Evolutionary conservation across 2,888 invertebrate genomes (phyloP).

Genomic region (Leptogaster cylindrica): DNA sequence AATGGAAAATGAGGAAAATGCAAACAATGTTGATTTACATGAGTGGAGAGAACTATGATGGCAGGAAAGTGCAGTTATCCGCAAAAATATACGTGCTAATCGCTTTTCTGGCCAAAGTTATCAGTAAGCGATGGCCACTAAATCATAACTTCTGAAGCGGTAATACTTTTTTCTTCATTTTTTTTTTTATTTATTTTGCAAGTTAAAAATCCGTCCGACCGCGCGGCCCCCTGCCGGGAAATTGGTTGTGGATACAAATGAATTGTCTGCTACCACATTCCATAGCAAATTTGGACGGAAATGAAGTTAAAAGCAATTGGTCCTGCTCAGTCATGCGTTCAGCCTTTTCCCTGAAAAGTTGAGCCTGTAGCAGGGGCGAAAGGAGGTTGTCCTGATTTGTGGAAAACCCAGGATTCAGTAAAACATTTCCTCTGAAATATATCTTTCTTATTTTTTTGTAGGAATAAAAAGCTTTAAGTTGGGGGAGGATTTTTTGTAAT

Average conservation of each 20-base stretch:
- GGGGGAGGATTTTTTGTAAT: too few relatives aligned
- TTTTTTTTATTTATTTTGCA: too few relatives aligned
- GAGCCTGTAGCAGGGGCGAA: background rate
- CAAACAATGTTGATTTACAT: slow-evolving; percentile 24
- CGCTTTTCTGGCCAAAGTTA: slow-evolving; percentile 34
- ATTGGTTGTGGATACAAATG: slow-evolving; percentile 26
- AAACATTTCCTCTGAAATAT: too few relatives aligned
- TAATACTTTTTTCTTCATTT: too few relatives aligned
- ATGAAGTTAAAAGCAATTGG: slow-evolving; percentile 34
- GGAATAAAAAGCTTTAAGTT: too few relatives aligned
- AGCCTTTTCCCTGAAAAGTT: background rate
- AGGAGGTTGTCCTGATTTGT: background rate
- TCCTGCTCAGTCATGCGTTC: slow-evolving; percentile 26
- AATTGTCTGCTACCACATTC: slow-evolving; percentile 23
- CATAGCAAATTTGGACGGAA: slow-evolving; percentile 9
- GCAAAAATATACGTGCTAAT: slow-evolving; percentile 35
- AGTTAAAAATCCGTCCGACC: too few relatives aligned
- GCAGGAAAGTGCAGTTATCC: slow-evolving; percentile 6
- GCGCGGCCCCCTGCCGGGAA: too few relatives aligned
- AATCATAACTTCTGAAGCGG: slow-evolving; percentile 30
- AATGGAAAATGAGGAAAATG: background rate
- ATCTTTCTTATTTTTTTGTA: too few relatives aligned
- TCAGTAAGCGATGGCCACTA: slow-evolving; percentile 18
- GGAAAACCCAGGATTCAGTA: too few relatives aligned
- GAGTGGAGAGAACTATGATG: background rate